A percentile compares a stretch with the other conserved stretches of the same genome.
phyloP scores from a whole-genome alignment of 2,888 invertebrate species.

The Masnerella sp. region DNA sequence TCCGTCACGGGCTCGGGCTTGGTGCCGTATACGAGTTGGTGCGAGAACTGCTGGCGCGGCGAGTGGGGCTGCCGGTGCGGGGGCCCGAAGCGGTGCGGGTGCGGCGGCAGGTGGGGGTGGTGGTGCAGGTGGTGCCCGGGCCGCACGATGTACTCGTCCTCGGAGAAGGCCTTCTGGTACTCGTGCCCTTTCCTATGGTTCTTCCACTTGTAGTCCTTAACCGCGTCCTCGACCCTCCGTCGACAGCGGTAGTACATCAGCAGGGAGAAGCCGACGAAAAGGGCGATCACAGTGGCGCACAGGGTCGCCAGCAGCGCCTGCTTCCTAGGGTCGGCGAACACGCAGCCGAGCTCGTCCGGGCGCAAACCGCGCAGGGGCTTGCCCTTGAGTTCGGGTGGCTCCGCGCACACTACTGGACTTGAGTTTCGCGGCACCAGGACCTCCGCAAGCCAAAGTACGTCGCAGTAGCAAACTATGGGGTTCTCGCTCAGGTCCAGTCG shows the following conservation, averaged over 20 bases:
- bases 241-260: conserved; percentile 87
- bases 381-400: conserved; percentile 83
- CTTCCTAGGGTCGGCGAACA: conserved; percentile 87
- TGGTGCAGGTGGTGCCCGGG: conserved; percentile 81
- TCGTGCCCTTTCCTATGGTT: conserved; percentile 90
- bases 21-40: conserved; percentile 74
- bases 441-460: conserved; percentile 88
- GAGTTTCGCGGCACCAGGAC: conserved; percentile 84
- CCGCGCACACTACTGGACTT: conserved; percentile 85
- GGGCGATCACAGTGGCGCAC: conserved; percentile 85
- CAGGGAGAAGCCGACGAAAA: conserved; percentile 85
- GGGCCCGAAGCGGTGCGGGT: conserved; percentile 71
- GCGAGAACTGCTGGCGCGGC: conserved; percentile 75
- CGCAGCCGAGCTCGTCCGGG: conserved; percentile 89
- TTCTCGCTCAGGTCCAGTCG: conserved; percentile 89
- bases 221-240: conserved; percentile 87
- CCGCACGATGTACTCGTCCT: conserved; percentile 89
- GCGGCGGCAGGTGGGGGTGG: conserved; percentile 74
- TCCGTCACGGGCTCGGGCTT: conserved; percentile 93
- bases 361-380: conserved; percentile 81
- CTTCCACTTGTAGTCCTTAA: conserved; percentile 91
- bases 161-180: conserved; percentile 93
- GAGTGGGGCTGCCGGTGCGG: conserved; percentile 73
- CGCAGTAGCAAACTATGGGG: conserved; percentile 89
- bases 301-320: conserved; percentile 89